phyloP scores from a whole-genome alignment of 2,797 vertebrate species.

The Mus spretus region DNA sequence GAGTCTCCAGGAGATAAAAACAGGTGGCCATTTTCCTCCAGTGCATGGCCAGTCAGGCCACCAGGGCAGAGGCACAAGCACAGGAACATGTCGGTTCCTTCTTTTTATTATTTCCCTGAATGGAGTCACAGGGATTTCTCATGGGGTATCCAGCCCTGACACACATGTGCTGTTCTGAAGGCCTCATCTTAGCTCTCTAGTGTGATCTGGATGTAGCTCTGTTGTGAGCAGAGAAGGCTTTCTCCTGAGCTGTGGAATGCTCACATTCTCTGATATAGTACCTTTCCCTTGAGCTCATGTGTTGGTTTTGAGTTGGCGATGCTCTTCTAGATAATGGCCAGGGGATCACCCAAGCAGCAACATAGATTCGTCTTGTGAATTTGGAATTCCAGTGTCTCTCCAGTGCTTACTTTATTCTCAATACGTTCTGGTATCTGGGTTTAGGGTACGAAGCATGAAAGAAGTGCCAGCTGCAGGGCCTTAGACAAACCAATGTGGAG shows the following conservation, averaged over 20 bases:
- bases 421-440: background rate
- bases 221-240: background rate
- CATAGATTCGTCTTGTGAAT: background rate
- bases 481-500: background rate
- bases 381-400: background rate
- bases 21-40: too few species aligned
- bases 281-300: background rate
- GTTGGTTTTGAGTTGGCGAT: background rate
- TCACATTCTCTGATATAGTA: background rate
- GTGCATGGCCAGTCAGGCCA: too few species aligned
- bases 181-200: background rate
- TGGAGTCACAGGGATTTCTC: background rate
- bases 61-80: too few species aligned
- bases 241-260: background rate
- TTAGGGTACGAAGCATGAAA: background rate
- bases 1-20: too few species aligned
- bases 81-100: too few species aligned
- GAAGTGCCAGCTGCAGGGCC: background rate
- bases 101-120: too few species aligned
- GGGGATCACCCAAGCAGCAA: background rate
- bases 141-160: accelerated
- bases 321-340: background rate
- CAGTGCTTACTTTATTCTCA: background rate
- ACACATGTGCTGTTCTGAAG: background rate
- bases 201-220: background rate